Evolutionary conservation across 2,797 vertebrate genomes (phyloP).

Genomic region (Heliangelus exortis): DNA sequence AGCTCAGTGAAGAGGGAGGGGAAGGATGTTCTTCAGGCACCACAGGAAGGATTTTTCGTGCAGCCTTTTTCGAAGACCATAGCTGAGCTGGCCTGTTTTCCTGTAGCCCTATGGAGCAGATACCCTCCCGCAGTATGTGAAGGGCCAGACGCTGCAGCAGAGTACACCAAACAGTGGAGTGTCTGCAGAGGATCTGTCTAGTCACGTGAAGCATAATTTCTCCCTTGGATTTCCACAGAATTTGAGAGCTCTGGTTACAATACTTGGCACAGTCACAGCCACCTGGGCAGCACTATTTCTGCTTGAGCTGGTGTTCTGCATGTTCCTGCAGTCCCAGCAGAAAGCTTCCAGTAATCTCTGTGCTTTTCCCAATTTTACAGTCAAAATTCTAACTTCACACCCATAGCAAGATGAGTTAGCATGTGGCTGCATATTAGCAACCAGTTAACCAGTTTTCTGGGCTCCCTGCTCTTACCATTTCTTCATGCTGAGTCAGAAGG

Average conservation of each 20-base stretch:
- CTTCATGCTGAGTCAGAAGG: background rate
- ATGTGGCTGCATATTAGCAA: background rate
- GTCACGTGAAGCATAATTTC: background rate
- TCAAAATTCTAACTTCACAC: background rate
- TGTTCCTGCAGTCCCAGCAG: background rate
- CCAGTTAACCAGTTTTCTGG: background rate
- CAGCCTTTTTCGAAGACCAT: accelerated
- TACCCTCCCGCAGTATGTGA: accelerated
- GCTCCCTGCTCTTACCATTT: background rate
- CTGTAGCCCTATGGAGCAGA: background rate
- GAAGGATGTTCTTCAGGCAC: accelerated
- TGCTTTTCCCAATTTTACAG: background rate
- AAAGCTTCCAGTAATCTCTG: background rate
- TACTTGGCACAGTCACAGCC: background rate
- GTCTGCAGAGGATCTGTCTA: too few species aligned
- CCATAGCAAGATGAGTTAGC: background rate
- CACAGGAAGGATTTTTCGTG: accelerated
- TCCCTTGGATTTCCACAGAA: background rate
- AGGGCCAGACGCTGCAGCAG: accelerated
- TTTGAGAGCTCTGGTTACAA: background rate
- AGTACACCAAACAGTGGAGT: too few species aligned
- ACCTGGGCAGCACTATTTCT: background rate
- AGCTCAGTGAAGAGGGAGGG: background rate
- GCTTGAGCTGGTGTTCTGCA: background rate
- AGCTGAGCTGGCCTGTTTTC: too few species aligned